Conservation (phyloP, 64 coral and sea anemone species). For the Montipora sp. region DNA sequence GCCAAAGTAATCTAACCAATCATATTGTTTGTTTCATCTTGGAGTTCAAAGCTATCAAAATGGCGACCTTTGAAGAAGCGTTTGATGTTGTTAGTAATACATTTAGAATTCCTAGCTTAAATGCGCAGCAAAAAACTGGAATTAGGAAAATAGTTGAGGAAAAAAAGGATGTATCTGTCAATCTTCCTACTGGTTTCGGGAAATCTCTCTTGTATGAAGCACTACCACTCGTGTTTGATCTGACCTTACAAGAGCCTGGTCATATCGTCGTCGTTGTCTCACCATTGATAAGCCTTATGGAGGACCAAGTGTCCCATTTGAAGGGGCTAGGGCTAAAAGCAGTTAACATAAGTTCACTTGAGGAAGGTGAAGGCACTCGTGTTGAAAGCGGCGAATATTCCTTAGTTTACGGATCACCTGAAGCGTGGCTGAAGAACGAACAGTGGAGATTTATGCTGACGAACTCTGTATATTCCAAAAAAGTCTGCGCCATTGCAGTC, state of each 20-base stretch:
- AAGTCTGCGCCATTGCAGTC: background rate
- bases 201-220: background rate
- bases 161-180: constrained; percentile 19
- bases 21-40: background rate
- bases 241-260: background rate
- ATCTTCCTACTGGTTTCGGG: background rate
- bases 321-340: too few species aligned
- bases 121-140: too few species aligned
- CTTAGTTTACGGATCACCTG: background rate
- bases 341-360: constrained; percentile 3
- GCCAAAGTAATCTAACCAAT: constrained; percentile 11
- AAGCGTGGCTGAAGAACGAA: constrained; percentile 6
- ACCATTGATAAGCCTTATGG: too few species aligned
- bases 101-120: too few species aligned
- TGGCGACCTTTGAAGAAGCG: too few species aligned
- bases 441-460: background rate
- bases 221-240: background rate
- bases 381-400: constrained; percentile 3
- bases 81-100: too few species aligned
- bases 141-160: background rate
- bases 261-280: too few species aligned
- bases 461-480: constrained; percentile 4
- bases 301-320: too few species aligned
- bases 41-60: too few species aligned
- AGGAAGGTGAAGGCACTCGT: background rate